A percentile compares a stretch with the other conserved stretches of the same genome.
Evolutionary conservation across 2,797 vertebrate species (phyloP).

Genomic region (Rhinella marina): DNA sequence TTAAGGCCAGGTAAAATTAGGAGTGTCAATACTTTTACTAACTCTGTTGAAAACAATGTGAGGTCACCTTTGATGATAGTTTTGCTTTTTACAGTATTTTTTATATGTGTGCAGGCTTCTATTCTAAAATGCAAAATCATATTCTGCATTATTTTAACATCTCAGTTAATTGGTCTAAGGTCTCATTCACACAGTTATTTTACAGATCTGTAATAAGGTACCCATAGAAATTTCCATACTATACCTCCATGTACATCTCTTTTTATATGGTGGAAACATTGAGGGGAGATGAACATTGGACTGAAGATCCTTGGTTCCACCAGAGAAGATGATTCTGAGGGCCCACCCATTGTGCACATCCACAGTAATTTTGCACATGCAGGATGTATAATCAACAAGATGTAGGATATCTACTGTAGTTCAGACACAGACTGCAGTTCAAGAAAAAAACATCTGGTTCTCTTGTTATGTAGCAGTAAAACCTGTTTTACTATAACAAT

Average conservation of each 20-base stretch:
- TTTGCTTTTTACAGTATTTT: background rate
- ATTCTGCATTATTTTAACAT: background rate
- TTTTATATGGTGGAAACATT: background rate
- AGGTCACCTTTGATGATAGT: conserved; percentile 27
- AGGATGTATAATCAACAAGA: too few relatives aligned
- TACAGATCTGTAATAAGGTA: background rate
- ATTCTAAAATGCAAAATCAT: background rate
- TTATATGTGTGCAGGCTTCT: background rate
- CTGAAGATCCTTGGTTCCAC: too few relatives aligned
- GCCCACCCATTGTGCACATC: too few relatives aligned
- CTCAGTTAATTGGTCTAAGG: background rate
- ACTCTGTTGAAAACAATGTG: conserved; percentile 26
- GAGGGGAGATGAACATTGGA: too few relatives aligned
- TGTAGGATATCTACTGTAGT: too few relatives aligned
- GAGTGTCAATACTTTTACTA: conserved; percentile 36
- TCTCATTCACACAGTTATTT: background rate
- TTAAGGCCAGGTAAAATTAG: conserved; percentile 35
- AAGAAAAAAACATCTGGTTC: too few relatives aligned
- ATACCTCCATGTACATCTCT: background rate
- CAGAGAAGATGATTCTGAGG: too few relatives aligned
- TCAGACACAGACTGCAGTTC: too few relatives aligned
- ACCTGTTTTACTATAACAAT: too few relatives aligned
- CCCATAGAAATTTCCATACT: background rate
- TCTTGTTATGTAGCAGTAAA: too few relatives aligned
- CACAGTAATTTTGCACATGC: too few relatives aligned